A percentile compares a stretch with the other conserved stretches of the same genome.
Conservation (phyloP, 2,888 invertebrate genomes). For the Amorpha juglandis region DNA sequence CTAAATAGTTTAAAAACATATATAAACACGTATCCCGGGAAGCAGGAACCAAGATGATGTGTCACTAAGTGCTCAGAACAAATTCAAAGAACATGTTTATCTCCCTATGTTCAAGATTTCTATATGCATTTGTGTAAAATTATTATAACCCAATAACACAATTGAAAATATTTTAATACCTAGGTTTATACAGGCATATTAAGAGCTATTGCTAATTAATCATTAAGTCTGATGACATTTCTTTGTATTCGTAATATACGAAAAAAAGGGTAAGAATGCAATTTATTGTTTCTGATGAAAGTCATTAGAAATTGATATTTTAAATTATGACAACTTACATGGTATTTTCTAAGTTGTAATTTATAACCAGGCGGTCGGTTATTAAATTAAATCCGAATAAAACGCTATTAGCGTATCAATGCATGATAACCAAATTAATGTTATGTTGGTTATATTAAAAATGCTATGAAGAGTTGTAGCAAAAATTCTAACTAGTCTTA, state of each 20-base stretch:
- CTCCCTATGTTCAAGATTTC: neutral
- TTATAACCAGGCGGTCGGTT: conserved; percentile 43
- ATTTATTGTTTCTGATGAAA: conserved; percentile 36
- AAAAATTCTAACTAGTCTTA: conserved; percentile 59
- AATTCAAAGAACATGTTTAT: neutral
- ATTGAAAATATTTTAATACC: neutral
- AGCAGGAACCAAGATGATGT: neutral
- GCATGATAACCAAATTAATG: conserved; percentile 58
- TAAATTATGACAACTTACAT: conserved; percentile 43
- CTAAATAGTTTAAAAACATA: neutral
- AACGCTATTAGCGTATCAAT: conserved; percentile 51
- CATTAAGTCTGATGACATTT: neutral
- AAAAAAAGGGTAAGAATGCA: neutral
- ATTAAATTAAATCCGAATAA: conserved; percentile 55
- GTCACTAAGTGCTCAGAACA: neutral
- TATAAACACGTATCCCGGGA: neutral
- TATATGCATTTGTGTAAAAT: neutral
- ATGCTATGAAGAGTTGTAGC: conserved; percentile 43
- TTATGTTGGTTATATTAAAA: conserved; percentile 46
- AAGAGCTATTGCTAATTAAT: neutral
- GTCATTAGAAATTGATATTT: conserved; percentile 38
- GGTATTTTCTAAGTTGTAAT: conserved; percentile 48
- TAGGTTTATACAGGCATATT: no score
- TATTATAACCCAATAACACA: conserved; percentile 2
- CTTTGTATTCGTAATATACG: neutral